phyloP scores from a whole-genome alignment of 2,888 invertebrate genomes.

The Trissolcus japonicus region DNA sequence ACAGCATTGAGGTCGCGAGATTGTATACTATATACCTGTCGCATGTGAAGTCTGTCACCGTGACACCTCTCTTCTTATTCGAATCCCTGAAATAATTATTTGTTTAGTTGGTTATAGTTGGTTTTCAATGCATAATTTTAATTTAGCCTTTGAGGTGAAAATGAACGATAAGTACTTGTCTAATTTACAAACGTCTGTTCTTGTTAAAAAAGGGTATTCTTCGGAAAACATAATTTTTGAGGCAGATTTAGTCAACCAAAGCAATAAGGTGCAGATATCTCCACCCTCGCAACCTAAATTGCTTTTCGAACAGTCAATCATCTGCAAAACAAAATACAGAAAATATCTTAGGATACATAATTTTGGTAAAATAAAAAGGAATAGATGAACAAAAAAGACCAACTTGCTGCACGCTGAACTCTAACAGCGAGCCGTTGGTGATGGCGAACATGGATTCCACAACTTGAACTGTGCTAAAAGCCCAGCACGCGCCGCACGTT shows the following conservation, averaged over 20 bases:
- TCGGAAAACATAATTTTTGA: conserved; percentile 79
- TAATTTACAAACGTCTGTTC: conserved; percentile 77
- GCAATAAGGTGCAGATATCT: conserved; percentile 85
- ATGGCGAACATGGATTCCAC: conserved; percentile 88
- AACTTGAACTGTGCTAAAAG: conserved; percentile 86
- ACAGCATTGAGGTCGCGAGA: conserved; percentile 8
- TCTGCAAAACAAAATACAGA: conserved; percentile 75
- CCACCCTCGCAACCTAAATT: conserved; percentile 89
- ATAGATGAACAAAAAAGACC: conserved; percentile 3
- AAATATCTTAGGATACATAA: no score
- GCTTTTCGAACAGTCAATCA: conserved; percentile 87
- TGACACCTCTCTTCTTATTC: conserved; percentile 55
- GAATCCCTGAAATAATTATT: no score
- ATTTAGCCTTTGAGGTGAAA: background rate
- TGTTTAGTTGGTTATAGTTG: background rate
- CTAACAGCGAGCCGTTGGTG: conserved; percentile 79
- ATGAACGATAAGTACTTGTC: conserved; percentile 69
- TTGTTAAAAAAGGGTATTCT: conserved; percentile 81
- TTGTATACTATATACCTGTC: conserved; percentile 78
- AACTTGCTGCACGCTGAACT: conserved; percentile 85
- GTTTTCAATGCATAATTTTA: background rate
- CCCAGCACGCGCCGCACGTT: conserved; percentile 91
- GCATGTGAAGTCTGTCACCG: conserved; percentile 78
- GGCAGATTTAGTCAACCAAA: conserved; percentile 82
- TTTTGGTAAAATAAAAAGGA: no score